Conservation (phyloP, 2,797 vertebrate genomes). For the Limnodromus scolopaceus region DNA sequence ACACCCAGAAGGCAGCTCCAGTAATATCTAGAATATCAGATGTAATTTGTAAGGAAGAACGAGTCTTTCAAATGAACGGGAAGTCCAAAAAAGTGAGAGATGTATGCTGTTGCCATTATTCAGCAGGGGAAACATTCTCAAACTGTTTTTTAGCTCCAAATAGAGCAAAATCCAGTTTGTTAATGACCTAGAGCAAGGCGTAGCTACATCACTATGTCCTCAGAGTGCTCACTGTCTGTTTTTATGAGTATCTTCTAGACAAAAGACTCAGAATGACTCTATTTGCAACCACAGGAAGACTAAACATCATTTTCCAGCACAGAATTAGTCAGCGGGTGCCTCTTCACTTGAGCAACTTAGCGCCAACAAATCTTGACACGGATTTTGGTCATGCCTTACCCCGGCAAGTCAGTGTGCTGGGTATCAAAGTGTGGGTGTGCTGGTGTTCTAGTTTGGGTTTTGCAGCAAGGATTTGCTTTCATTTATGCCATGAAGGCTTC, state of each 20-base stretch:
- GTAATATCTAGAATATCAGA: background rate
- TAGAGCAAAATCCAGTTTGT: background rate
- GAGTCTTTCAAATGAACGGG: background rate
- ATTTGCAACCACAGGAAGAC: background rate
- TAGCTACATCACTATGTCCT: background rate
- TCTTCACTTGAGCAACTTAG: background rate
- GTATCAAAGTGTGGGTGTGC: background rate
- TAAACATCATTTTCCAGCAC: background rate
- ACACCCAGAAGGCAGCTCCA: background rate
- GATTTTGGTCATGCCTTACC: background rate
- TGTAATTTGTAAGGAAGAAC: background rate
- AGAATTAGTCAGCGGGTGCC: background rate
- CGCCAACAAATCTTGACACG: background rate
- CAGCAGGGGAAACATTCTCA: background rate
- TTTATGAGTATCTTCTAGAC: background rate
- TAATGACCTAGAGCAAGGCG: background rate
- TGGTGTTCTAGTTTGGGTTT: background rate
- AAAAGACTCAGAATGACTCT: background rate
- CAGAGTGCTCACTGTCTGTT: background rate
- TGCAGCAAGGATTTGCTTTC: background rate
- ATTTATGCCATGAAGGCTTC: background rate
- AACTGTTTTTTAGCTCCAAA: background rate
- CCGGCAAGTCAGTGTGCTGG: background rate
- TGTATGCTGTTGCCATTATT: accelerated
- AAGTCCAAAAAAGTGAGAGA: background rate